These are phyloP conservation scores for Aphidius colemani DNA, from an alignment of 2,888 invertebrate species.

Conservation along the genomic window DNA sequence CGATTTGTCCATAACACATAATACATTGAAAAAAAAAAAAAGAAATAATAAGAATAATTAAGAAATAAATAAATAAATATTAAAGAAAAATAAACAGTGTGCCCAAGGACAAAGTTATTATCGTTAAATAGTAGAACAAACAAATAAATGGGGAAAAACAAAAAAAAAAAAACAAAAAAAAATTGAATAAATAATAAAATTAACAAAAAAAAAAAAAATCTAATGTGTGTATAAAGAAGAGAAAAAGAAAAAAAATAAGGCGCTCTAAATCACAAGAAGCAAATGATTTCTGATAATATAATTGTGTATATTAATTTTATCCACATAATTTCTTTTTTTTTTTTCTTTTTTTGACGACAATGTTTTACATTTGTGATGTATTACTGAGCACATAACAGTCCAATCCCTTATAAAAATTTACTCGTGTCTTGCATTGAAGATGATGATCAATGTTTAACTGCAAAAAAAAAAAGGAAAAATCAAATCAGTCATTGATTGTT, in stretches of 20 bases:
- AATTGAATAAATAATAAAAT: constrained; percentile 15
- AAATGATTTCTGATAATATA: constrained; percentile 53
- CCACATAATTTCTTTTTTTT: not conserved
- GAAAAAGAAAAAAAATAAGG: constrained; percentile 13
- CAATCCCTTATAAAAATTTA: too few species aligned
- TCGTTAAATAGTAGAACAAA: constrained; percentile 39
- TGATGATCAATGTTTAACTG: too few species aligned
- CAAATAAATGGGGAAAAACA: constrained; percentile 1
- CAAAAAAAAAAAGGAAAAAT: too few species aligned
- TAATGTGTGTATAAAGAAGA: constrained; percentile 12
- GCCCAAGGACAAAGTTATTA: constrained; percentile 48
- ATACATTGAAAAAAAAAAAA: constrained; percentile 22
- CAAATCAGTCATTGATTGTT: too few species aligned
- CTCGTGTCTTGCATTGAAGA: too few species aligned
- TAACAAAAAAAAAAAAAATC: constrained; percentile 22
- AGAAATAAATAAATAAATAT: constrained; percentile 32
- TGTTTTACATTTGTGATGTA: too few species aligned
- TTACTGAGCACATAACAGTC: too few species aligned
- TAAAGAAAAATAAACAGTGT: constrained; percentile 38
- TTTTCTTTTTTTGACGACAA: not conserved
- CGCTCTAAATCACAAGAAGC: constrained; percentile 42
- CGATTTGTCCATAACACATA: constrained; percentile 50
- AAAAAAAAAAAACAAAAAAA: constrained; percentile 25
- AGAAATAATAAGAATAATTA: constrained; percentile 45
- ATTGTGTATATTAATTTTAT: constrained; percentile 55